These are phyloP conservation scores for Myocastor coypus DNA, from an alignment of 2,113 vertebrate genomes.

Conservation along the genomic window DNA sequence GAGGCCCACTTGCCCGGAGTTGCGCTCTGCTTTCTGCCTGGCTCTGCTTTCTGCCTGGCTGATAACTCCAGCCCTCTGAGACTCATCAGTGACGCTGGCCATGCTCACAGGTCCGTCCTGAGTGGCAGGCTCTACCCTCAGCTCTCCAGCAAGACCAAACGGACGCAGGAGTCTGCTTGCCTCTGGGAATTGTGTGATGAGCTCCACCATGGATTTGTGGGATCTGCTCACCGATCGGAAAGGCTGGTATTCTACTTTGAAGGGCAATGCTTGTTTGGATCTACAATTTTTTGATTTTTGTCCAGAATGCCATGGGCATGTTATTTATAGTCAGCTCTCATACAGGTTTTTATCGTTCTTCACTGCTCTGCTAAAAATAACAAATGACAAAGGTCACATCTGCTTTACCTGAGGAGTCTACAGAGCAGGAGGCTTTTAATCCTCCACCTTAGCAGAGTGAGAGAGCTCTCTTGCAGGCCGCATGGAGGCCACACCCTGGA, in stretches of 20 bases:
- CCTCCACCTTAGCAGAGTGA: neutral
- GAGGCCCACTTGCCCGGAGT: neutral
- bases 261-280: conserved; percentile 46
- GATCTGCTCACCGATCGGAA: neutral
- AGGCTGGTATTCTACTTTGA: neutral
- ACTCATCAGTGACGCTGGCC: accelerated
- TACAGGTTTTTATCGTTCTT: conserved; percentile 65
- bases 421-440: neutral
- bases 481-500: neutral
- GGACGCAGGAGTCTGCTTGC: neutral
- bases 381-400: conserved; percentile 73
- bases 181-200: neutral
- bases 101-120: neutral
- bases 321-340: conserved; percentile 67
- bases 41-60: neutral
- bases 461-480: neutral
- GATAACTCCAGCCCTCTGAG: neutral
- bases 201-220: neutral
- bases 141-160: neutral
- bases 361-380: conserved; percentile 75
- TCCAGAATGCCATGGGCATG: neutral
- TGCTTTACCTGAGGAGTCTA: neutral
- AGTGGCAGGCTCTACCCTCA: accelerated
- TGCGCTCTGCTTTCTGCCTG: too few species aligned
- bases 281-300: conserved; percentile 46